phyloP scores from a whole-genome alignment of 2,113 vertebrate species.

The Trinectes maculatus region DNA sequence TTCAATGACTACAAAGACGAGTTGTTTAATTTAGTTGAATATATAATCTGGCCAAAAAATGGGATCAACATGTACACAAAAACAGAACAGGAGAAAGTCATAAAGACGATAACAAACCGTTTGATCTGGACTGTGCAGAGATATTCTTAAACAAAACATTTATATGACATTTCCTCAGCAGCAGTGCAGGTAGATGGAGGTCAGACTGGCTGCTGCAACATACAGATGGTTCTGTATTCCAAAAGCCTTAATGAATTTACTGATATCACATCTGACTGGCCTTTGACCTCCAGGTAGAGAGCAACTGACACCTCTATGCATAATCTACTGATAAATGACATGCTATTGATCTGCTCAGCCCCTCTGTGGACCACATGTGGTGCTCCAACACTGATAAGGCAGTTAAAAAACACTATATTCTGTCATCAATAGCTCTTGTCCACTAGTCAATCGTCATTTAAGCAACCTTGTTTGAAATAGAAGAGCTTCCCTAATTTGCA shows the following conservation, averaged over 20 bases:
- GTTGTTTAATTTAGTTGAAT: too few species aligned
- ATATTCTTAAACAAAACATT: background rate
- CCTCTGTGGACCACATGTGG: constrained; percentile 30
- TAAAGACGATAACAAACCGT: background rate
- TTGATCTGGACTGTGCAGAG: background rate
- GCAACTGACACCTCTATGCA: constrained; percentile 22
- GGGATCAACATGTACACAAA: background rate
- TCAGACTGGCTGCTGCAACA: constrained; percentile 8
- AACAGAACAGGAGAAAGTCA: background rate
- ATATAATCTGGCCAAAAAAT: background rate
- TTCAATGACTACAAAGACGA: too few species aligned
- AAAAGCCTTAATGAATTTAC: constrained; percentile 13
- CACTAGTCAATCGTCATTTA: constrained; percentile 58
- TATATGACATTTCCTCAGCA: too few species aligned
- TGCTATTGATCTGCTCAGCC: constrained; percentile 53
- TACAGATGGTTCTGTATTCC: constrained; percentile 5
- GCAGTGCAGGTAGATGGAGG: too few species aligned
- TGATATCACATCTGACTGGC: constrained; percentile 39
- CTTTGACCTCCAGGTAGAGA: constrained; percentile 29
- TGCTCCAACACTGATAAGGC: constrained; percentile 40
- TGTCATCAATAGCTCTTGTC: constrained; percentile 37
- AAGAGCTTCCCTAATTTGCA: constrained; percentile 59
- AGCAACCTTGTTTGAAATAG: constrained; percentile 53
- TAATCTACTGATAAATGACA: constrained; percentile 52
- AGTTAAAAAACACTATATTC: constrained; percentile 60